These are phyloP conservation scores for Cassiopea andromeda DNA, from an alignment of 30 jellyfish, hydroid and myxozoan genomes.

Conservation along the genomic window DNA sequence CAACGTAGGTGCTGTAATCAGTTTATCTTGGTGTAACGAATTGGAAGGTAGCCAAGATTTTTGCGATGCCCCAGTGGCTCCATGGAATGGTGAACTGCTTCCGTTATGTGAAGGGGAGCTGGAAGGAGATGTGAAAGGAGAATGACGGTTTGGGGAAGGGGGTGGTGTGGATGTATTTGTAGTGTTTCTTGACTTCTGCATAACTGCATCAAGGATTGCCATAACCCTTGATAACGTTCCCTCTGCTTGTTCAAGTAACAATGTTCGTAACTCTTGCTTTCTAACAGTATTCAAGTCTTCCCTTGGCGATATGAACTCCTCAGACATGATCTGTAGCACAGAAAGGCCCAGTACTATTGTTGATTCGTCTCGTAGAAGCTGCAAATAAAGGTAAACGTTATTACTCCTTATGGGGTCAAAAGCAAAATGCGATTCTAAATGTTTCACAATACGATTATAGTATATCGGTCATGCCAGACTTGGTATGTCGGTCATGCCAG, in stretches of 20 bases:
- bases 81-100: slow-evolving; percentile 52
- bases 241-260: slow-evolving; percentile 74
- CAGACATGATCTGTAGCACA: slow-evolving; percentile 86
- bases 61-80: slow-evolving; percentile 4
- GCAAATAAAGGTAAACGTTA: neutral
- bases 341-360: slow-evolving; percentile 85
- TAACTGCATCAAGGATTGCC: slow-evolving; percentile 68
- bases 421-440: neutral
- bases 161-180: slow-evolving; percentile 88
- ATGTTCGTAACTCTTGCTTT: slow-evolving; percentile 64
- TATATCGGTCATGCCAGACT: too few species aligned
- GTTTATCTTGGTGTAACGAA: slow-evolving; percentile 19
- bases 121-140: slow-evolving; percentile 88
- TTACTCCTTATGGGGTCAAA: neutral
- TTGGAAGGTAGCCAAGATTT: slow-evolving; percentile 40
- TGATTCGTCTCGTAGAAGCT: slow-evolving; percentile 73
- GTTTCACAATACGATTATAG: too few species aligned
- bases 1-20: slow-evolving; percentile 29
- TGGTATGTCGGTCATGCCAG: too few species aligned
- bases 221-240: slow-evolving; percentile 62
- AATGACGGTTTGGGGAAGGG: slow-evolving; percentile 89
- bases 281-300: slow-evolving; percentile 89
- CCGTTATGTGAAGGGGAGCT: slow-evolving; percentile 60
- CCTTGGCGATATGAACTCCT: slow-evolving; percentile 96
- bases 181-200: slow-evolving; percentile 50